A percentile compares a stretch with the other conserved stretches of the same genome.
Evolutionary conservation across 2,113 vertebrate genomes (phyloP).

Genomic region (Gavia stellata): DNA sequence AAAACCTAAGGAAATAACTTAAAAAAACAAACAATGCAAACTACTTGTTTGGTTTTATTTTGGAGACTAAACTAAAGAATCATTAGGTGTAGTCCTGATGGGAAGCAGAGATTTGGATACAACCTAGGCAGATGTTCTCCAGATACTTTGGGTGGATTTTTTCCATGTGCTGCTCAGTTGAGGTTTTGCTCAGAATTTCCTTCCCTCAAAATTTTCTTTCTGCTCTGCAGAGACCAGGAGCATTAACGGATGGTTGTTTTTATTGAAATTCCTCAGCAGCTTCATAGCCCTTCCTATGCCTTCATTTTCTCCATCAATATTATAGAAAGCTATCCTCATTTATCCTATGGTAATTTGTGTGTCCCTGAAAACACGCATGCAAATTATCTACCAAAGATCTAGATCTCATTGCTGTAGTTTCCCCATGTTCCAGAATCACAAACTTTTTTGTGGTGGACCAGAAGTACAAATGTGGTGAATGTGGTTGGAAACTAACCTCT

Average conservation of each 20-base stretch:
- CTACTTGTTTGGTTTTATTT: neutral
- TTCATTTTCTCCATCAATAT: neutral
- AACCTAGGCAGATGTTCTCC: neutral
- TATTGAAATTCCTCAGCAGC: neutral
- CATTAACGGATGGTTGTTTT: neutral
- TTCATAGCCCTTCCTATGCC: neutral
- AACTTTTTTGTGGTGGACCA: neutral
- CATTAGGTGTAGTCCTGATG: neutral
- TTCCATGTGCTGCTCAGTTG: neutral
- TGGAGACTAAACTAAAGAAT: neutral
- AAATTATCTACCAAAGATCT: neutral
- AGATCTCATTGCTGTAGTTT: neutral
- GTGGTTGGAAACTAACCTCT: neutral
- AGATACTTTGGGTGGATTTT: neutral
- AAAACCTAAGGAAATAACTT: neutral
- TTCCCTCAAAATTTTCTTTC: neutral
- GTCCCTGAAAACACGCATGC: neutral
- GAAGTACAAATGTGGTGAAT: neutral
- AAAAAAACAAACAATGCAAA: no score
- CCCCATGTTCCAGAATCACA: no score
- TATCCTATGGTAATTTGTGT: neutral
- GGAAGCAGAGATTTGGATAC: neutral
- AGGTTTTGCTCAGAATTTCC: neutral
- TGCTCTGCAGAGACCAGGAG: neutral
- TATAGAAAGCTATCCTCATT: neutral